Evolutionary conservation across 1,140 invertebrate species (phyloP).

Genomic region (Leptinotarsa texana): DNA sequence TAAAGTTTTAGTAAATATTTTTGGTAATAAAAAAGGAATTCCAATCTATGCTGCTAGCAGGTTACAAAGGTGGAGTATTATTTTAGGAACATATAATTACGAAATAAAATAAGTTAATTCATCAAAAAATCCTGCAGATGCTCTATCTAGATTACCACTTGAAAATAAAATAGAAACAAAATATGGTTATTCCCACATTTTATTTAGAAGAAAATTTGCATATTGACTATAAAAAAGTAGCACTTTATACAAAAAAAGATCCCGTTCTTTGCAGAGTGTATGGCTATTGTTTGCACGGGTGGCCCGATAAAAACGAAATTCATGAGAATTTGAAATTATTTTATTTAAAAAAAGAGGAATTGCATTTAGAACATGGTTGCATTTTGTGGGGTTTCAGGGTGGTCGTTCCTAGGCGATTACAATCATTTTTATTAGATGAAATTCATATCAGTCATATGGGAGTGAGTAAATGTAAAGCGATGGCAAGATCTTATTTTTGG

Average conservation of each 20-base stretch:
- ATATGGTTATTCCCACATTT: no score
- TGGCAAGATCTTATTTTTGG: background rate
- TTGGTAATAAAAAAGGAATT: constrained; percentile 14
- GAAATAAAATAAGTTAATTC: constrained; percentile 10
- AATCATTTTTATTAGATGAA: background rate
- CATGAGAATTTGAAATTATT: no score
- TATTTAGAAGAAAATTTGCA: no score
- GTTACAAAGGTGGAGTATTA: background rate
- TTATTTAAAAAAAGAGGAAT: no score
- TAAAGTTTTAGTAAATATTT: constrained; percentile 10
- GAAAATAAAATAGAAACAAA: background rate
- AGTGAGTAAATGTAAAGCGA: background rate
- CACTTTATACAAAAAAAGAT: no score
- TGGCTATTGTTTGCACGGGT: no score
- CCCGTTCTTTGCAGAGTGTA: no score
- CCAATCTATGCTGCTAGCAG: constrained; percentile 20
- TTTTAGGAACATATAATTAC: background rate
- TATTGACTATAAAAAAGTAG: no score
- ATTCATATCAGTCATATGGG: background rate
- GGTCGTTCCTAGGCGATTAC: no score
- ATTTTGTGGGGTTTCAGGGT: no score
- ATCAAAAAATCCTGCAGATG: background rate
- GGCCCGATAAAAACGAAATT: no score
- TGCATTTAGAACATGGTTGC: no score
- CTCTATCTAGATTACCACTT: background rate